These are phyloP conservation scores for Microctenopoma lineatum DNA, from an alignment of 2,797 vertebrate genomes.

Conservation along the genomic window DNA sequence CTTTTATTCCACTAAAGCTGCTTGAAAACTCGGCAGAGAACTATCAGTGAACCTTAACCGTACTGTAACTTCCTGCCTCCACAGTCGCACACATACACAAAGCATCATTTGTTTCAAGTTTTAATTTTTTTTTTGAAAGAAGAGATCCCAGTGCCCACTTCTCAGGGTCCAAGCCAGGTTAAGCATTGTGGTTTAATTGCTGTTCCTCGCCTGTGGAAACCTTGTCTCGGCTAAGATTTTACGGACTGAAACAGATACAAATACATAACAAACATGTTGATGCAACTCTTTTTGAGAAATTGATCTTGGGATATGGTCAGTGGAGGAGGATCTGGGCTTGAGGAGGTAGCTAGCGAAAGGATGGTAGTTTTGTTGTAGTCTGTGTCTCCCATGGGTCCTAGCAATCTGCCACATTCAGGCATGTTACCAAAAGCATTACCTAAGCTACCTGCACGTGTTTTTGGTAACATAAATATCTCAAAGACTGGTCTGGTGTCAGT, in stretches of 20 bases:
- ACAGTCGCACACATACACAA: constrained; percentile 6
- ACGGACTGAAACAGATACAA: constrained; percentile 38
- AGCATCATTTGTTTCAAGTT: constrained; percentile 62
- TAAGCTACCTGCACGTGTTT: constrained; percentile 62
- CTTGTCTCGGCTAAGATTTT: constrained; percentile 38
- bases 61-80: constrained; percentile 47
- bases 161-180: constrained; percentile 80
- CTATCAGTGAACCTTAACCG: constrained; percentile 34
- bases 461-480: constrained; percentile 56
- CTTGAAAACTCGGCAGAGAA: constrained; percentile 53
- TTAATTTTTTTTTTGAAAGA: constrained; percentile 64
- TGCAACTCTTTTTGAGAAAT: constrained; percentile 67
- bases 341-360: constrained; percentile 34
- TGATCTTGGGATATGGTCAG: constrained; percentile 50
- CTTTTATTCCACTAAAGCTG: constrained; percentile 55
- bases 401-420: constrained; percentile 66
- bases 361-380: constrained; percentile 38
- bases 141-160: constrained; percentile 72
- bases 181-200: constrained; percentile 52
- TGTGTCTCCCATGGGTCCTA: constrained; percentile 59
- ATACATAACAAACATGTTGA: constrained; percentile 34
- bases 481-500: constrained; percentile 52
- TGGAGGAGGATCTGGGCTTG: constrained; percentile 47
- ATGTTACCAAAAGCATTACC: constrained; percentile 77
- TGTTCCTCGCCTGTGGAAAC: constrained; percentile 62